Evolutionary conservation across 1,140 invertebrate species (phyloP).

Genomic region (Diuraphis noxia): DNA sequence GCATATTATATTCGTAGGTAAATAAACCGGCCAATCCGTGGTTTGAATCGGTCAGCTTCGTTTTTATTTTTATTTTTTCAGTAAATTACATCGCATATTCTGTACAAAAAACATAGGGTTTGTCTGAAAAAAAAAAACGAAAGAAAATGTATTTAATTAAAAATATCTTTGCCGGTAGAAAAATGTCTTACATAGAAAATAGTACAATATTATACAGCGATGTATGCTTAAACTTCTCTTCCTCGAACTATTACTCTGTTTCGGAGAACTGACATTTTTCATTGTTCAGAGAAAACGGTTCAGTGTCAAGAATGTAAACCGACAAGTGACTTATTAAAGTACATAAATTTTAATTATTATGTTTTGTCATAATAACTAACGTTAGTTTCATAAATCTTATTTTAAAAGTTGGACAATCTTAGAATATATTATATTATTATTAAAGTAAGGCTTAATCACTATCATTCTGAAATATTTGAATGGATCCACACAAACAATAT

Average conservation of each 20-base stretch:
- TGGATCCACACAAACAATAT: neutral
- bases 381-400: conserved; percentile 5
- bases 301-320: neutral
- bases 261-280: neutral
- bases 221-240: neutral
- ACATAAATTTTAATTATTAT: conserved; percentile 31
- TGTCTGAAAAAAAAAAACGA: neutral
- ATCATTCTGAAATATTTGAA: neutral
- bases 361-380: neutral
- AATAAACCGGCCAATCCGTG: neutral
- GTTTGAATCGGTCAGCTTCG: neutral
- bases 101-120: neutral
- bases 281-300: neutral
- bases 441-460: neutral
- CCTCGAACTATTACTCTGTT: neutral
- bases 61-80: neutral
- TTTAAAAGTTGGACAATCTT: conserved; percentile 10
- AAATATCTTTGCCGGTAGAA: neutral
- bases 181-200: neutral
- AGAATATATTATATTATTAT: conserved; percentile 3
- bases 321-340: neutral
- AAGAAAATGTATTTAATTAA: neutral
- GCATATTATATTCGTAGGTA: neutral
- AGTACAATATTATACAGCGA: neutral
- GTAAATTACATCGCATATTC: neutral